A percentile compares a stretch with the other conserved stretches of the same genome.
These are phyloP conservation scores for Planiliza haematocheilus DNA, from an alignment of 2,113 vertebrate genomes.

Conservation along the genomic window DNA sequence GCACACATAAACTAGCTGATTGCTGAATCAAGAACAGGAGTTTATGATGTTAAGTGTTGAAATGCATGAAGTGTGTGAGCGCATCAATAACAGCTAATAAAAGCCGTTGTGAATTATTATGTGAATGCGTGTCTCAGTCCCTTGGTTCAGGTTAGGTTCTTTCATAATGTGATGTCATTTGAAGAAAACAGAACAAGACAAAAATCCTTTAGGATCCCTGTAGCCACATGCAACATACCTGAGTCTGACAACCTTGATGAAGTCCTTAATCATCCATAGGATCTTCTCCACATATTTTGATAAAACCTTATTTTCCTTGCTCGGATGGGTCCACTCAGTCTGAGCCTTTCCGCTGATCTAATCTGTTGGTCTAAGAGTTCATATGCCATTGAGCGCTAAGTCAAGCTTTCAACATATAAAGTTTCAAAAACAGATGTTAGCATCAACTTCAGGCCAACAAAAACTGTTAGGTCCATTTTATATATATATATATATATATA, in stretches of 20 bases:
- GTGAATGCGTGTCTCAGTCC: background rate
- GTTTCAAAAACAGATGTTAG: constrained; percentile 45
- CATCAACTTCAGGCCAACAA: background rate
- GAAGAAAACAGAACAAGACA: too few species aligned
- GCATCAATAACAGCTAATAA: constrained; percentile 24
- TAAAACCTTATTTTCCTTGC: constrained; percentile 22
- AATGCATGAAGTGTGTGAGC: constrained; percentile 27
- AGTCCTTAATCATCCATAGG: background rate
- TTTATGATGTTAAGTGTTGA: background rate
- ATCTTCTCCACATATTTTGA: background rate
- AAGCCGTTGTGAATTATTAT: background rate
- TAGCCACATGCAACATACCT: constrained; percentile 31
- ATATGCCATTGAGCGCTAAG: constrained; percentile 1
- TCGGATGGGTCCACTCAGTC: background rate
- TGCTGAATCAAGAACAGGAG: background rate
- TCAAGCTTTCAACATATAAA: constrained; percentile 4
- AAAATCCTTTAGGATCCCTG: constrained; percentile 31
- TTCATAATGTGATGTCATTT: too few species aligned
- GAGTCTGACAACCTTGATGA: background rate
- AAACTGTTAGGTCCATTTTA: background rate
- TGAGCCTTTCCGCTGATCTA: background rate
- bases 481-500: too few species aligned
- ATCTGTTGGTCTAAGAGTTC: constrained; percentile 1
- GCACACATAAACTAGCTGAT: too few species aligned
- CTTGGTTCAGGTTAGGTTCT: background rate